Evolutionary conservation across 2,797 vertebrate species (phyloP).

Genomic region (Thripadectes ignobilis): DNA sequence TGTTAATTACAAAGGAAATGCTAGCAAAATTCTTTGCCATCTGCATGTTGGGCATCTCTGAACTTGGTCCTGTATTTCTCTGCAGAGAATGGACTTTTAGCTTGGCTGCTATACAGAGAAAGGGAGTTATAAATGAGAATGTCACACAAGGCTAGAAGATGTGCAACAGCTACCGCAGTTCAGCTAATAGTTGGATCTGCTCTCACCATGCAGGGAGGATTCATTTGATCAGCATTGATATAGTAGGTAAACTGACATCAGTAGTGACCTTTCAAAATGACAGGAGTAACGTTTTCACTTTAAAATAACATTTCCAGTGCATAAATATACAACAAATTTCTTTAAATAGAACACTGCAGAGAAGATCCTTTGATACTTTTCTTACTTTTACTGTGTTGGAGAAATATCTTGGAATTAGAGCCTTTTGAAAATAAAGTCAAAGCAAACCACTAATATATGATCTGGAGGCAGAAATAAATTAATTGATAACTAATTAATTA

Average conservation of each 20-base stretch:
- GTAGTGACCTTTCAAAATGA: neutral
- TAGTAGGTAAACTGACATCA: neutral
- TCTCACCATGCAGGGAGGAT: neutral
- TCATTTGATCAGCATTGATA: neutral
- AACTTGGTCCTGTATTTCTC: neutral
- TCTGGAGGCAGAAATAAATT: neutral
- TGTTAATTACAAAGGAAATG: neutral
- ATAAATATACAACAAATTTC: neutral
- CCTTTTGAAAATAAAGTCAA: neutral
- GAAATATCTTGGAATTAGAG: neutral
- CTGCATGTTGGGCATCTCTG: neutral
- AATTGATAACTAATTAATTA: neutral
- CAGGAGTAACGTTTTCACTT: neutral
- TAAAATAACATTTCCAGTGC: neutral
- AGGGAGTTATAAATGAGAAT: neutral
- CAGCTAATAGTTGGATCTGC: neutral
- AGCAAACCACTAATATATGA: neutral
- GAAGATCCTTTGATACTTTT: neutral
- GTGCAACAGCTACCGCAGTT: neutral
- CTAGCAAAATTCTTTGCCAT: neutral
- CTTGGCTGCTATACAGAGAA: neutral
- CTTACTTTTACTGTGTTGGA: neutral
- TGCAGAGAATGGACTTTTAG: neutral
- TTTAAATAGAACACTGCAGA: neutral
- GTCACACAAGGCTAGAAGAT: neutral